Evolutionary conservation across 2,888 invertebrate genomes (phyloP).

Genomic region (Sympetrum striolatum): DNA sequence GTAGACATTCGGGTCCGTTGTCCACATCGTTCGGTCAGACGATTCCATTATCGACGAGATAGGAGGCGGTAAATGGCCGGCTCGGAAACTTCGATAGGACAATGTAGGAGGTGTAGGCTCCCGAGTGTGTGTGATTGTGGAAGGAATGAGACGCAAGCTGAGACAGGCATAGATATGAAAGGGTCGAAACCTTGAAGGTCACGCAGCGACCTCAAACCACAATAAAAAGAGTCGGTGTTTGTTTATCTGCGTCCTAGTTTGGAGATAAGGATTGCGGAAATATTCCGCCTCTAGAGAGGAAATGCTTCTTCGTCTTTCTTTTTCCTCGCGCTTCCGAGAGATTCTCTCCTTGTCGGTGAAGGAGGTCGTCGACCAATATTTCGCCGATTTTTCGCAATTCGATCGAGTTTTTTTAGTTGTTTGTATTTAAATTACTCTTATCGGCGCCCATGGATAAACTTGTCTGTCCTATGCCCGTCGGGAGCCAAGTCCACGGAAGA

Average conservation of each 20-base stretch:
- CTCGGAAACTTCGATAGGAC: neutral
- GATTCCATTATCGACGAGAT: neutral
- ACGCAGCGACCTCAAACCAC: constrained; percentile 38
- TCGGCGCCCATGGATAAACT: no score
- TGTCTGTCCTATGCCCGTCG: no score
- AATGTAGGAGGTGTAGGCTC: neutral
- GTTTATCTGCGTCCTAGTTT: constrained; percentile 1
- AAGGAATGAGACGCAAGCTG: constrained; percentile 7
- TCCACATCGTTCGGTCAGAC: neutral
- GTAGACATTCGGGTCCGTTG: neutral
- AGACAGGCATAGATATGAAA: constrained; percentile 40
- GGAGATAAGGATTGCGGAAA: constrained; percentile 36
- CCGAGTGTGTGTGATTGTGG: neutral
- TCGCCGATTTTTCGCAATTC: no score
- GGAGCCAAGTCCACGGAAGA: no score
- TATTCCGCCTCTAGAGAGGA: constrained; percentile 1
- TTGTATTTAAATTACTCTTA: no score
- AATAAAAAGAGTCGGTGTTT: constrained; percentile 39
- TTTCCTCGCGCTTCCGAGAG: neutral
- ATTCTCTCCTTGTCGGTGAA: neutral
- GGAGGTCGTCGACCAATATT: neutral
- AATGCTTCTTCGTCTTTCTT: neutral
- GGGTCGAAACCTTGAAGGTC: constrained; percentile 42
- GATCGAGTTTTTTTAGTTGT: no score
- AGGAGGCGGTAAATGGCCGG: neutral